A percentile compares a stretch with the other conserved stretches of the same genome.
Evolutionary conservation across 2,888 invertebrate genomes (phyloP).

Genomic region (Scaptomyza reducta): DNA sequence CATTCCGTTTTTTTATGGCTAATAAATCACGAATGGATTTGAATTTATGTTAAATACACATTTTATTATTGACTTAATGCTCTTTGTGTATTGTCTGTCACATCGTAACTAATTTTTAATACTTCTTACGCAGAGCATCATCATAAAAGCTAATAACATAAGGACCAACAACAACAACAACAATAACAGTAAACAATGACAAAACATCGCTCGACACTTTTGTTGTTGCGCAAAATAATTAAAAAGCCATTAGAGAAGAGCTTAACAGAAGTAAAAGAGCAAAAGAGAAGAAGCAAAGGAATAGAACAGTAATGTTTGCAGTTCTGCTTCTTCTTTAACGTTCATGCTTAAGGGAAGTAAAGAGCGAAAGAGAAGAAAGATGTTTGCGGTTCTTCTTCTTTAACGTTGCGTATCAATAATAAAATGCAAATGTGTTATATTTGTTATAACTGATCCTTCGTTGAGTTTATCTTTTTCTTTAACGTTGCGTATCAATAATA

Average conservation of each 20-base stretch:
- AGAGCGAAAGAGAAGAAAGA: too few species aligned
- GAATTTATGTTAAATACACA: not conserved
- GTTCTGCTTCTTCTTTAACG: not conserved
- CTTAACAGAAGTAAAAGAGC: not conserved
- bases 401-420: too few species aligned
- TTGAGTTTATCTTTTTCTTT: constrained; percentile 2
- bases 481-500: too few species aligned
- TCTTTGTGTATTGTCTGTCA: not conserved
- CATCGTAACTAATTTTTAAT: constrained; percentile 1
- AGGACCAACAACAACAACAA: not conserved
- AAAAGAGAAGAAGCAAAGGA: constrained; percentile 4
- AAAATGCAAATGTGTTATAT: too few species aligned
- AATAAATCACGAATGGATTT: not conserved
- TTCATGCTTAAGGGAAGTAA: too few species aligned
- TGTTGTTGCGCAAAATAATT: constrained; percentile 37
- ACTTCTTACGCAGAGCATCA: not conserved
- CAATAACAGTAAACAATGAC: not conserved
- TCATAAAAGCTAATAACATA: not conserved
- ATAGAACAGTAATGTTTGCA: not conserved
- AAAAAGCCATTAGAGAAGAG: constrained; percentile 50
- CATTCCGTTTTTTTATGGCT: not conserved
- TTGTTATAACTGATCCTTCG: too few species aligned
- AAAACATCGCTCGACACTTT: too few species aligned
- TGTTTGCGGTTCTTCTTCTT: too few species aligned
- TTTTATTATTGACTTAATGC: not conserved